phyloP scores from a whole-genome alignment of 2,797 vertebrate species.

The Basileuterus tristriatus region DNA sequence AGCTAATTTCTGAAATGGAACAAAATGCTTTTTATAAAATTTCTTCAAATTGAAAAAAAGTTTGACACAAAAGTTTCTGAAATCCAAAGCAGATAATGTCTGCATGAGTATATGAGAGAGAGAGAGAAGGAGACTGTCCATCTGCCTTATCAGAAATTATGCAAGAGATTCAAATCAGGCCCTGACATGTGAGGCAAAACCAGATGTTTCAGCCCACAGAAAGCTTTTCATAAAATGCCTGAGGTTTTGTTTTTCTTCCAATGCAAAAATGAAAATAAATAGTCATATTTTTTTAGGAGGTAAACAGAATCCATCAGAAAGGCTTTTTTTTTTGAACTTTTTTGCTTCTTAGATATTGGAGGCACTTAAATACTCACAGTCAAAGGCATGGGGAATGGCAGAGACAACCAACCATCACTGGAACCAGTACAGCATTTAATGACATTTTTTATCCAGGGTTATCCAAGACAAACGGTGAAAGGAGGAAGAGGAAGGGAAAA shows the following conservation, averaged over 20 bases:
- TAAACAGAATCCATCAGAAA: conserved; percentile 15
- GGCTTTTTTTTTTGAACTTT: background rate
- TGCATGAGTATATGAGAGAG: background rate
- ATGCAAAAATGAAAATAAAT: conserved; percentile 40
- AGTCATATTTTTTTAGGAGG: background rate
- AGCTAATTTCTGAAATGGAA: background rate
- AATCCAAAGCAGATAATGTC: background rate
- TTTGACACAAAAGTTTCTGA: background rate
- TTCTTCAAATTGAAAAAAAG: background rate
- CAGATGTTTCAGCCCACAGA: conserved; percentile 47
- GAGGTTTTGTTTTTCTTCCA: conserved; percentile 53
- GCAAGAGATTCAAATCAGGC: conserved; percentile 31
- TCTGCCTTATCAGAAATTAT: conserved; percentile 49
- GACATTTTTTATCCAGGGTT: background rate
- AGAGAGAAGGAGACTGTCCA: background rate
- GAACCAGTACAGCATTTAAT: background rate
- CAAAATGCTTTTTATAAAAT: background rate
- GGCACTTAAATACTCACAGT: background rate
- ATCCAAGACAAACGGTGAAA: background rate
- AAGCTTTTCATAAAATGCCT: conserved; percentile 33
- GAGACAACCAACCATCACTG: background rate
- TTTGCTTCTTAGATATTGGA: background rate
- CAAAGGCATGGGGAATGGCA: background rate
- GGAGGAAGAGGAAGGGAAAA: background rate
- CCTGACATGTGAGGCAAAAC: conserved; percentile 14